Evolutionary conservation across 1,140 invertebrate species (phyloP).

Genomic region (Muscidifurax raptorellus): DNA sequence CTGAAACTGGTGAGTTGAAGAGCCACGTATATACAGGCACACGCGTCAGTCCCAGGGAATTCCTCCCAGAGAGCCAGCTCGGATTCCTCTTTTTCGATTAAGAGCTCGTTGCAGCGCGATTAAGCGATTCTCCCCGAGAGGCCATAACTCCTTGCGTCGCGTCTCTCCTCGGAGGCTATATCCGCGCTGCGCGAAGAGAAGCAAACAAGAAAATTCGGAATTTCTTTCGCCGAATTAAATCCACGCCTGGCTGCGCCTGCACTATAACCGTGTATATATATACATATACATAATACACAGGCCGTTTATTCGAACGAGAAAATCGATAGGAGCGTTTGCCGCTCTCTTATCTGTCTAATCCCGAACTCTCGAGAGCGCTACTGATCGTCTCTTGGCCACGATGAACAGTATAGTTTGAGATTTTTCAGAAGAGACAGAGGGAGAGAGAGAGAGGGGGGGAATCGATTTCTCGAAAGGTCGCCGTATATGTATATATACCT

Average conservation of each 20-base stretch:
- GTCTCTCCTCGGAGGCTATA: not conserved
- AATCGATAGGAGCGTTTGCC: not conserved
- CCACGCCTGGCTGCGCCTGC: too few relatives aligned
- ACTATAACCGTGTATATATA: not conserved
- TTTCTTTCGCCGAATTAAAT: not conserved
- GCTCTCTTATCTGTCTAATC: not conserved
- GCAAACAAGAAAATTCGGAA: not conserved
- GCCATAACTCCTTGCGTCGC: not conserved
- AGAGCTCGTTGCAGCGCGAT: not conserved
- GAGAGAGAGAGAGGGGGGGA: too few relatives aligned
- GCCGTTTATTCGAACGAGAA: not conserved
- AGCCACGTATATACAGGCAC: not conserved
- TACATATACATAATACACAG: not conserved
- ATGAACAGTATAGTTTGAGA: not conserved
- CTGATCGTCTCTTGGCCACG: not conserved
- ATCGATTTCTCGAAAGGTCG: not conserved
- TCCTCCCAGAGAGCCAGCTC: not conserved
- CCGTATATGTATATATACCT: too few relatives aligned
- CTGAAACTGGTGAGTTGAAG: constrained; percentile 93
- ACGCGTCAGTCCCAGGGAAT: too few relatives aligned
- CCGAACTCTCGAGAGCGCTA: not conserved
- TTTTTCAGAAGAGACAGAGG: not conserved
- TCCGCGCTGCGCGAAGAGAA: too few relatives aligned
- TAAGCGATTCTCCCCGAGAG: not conserved
- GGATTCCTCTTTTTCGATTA: not conserved